Conservation (phyloP, 2,888 invertebrate genomes). For the Argyra leucocephala region DNA sequence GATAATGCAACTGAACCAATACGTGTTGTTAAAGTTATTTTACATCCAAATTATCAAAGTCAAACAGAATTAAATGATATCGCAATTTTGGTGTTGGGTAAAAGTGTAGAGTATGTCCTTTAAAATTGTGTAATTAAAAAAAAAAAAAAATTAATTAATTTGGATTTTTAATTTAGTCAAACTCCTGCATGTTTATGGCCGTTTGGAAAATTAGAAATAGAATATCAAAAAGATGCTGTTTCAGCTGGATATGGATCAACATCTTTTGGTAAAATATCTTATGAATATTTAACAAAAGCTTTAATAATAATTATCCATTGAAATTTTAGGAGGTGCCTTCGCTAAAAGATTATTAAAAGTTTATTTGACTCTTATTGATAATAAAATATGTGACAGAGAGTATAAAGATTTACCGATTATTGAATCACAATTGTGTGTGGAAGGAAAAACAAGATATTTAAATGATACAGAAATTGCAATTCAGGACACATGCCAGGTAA, state of each 20-base stretch:
- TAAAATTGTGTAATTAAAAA: background rate
- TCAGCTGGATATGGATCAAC: slow-evolving; percentile 17
- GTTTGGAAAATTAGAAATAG: background rate
- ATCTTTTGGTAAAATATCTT: slow-evolving; percentile 13
- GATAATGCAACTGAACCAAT: background rate
- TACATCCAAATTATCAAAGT: slow-evolving; percentile 14
- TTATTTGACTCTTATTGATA: slow-evolving; percentile 9
- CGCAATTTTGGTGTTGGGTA: slow-evolving; percentile 12
- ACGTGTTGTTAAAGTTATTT: slow-evolving; percentile 9
- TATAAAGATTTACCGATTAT: slow-evolving; percentile 9
- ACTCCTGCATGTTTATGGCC: background rate
- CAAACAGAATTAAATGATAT: slow-evolving; percentile 14
- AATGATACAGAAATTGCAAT: slow-evolving; percentile 9
- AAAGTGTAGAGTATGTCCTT: background rate
- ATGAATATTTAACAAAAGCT: too few species aligned
- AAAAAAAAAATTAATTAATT: background rate
- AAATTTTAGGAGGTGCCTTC: background rate
- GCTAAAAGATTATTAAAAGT: slow-evolving; percentile 11
- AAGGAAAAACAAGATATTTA: slow-evolving; percentile 8
- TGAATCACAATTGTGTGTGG: slow-evolving; percentile 10
- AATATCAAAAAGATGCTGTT: background rate
- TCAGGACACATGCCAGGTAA: slow-evolving; percentile 17
- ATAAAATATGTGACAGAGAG: background rate
- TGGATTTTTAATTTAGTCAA: background rate
- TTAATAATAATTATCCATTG: background rate